phyloP scores from a whole-genome alignment of 2,888 invertebrate species.

The Agrilus mali region DNA sequence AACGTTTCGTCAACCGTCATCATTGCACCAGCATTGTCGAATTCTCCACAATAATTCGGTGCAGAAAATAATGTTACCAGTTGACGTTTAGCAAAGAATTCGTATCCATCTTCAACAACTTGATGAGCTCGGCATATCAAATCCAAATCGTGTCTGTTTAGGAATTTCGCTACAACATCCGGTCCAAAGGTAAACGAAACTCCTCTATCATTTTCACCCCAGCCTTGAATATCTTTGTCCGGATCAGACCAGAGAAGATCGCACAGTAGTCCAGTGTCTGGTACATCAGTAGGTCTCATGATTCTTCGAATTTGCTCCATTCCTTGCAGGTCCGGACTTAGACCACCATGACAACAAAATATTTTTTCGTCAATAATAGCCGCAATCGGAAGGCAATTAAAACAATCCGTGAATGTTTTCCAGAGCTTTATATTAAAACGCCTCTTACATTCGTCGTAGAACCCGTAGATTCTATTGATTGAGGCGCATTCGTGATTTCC shows the following conservation, averaged over 20 bases:
- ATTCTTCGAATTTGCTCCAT: slow-evolving; percentile 97
- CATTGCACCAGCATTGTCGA: slow-evolving; percentile 99
- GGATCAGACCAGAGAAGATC: slow-evolving; percentile 97
- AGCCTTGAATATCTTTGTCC: slow-evolving; percentile 86
- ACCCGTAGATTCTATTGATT: slow-evolving; percentile 98
- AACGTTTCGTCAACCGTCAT: slow-evolving; percentile 98
- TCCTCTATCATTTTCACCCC: slow-evolving; percentile 97
- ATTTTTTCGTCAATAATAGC: slow-evolving; percentile 99
- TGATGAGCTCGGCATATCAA: slow-evolving; percentile 97
- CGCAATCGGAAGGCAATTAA: slow-evolving; percentile 98
- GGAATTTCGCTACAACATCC: slow-evolving; percentile 92
- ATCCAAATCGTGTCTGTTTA: slow-evolving; percentile 93
- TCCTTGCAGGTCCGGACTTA: slow-evolving; percentile 89
- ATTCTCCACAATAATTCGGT: slow-evolving; percentile 96
- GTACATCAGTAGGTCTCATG: slow-evolving; percentile 97
- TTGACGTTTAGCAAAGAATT: slow-evolving; percentile 97
- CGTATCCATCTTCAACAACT: slow-evolving; percentile 98
- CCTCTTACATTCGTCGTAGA: slow-evolving; percentile 58
- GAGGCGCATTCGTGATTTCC: slow-evolving; percentile 95
- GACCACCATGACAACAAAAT: slow-evolving; percentile 93
- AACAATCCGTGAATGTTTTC: slow-evolving; percentile 99
- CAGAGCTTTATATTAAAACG: slow-evolving; percentile 97
- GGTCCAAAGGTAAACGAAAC: slow-evolving; percentile 98
- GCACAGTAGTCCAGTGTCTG: slow-evolving; percentile 91
- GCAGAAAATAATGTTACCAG: slow-evolving; percentile 96